Percentiles rank a stretch among this genome's conserved stretches.
These are phyloP conservation scores for Onychomys arenicola DNA, from an alignment of 2,797 vertebrate species.

Conservation along the genomic window DNA sequence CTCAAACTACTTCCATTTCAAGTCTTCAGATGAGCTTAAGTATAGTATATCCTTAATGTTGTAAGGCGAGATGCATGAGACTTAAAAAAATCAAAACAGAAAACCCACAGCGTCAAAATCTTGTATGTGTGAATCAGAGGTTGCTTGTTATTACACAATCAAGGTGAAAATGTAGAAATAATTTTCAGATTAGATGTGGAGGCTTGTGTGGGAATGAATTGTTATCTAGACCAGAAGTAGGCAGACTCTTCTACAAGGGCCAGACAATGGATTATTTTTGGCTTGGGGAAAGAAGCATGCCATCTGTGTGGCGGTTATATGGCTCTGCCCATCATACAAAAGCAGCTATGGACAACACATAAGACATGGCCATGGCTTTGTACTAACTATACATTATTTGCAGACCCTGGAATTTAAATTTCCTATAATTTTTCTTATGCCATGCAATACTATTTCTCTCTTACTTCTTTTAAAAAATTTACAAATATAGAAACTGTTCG, in stretches of 20 bases:
- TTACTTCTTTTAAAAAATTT: not conserved
- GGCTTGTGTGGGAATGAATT: not conserved
- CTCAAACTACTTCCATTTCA: not conserved
- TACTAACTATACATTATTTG: not conserved
- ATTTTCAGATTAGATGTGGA: not conserved
- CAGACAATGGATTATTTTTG: not conserved
- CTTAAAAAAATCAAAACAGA: not conserved
- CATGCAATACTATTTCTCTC: not conserved
- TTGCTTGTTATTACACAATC: not conserved
- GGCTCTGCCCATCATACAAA: not conserved
- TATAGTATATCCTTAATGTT: not conserved
- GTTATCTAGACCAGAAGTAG: not conserved
- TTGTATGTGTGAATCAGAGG: not conserved
- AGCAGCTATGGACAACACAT: not conserved
- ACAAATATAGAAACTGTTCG: not conserved
- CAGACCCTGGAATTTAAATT: not conserved
- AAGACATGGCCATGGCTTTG: not conserved
- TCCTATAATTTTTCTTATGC: not conserved
- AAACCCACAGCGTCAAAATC: not conserved
- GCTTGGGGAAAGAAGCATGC: not conserved
- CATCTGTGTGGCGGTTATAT: not conserved
- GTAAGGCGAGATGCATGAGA: not conserved
- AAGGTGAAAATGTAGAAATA: not conserved
- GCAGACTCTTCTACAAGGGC: not conserved
- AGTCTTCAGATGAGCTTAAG: not conserved